Evolutionary conservation across 2,113 vertebrate genomes (phyloP).

Genomic region (Morone saxatilis): DNA sequence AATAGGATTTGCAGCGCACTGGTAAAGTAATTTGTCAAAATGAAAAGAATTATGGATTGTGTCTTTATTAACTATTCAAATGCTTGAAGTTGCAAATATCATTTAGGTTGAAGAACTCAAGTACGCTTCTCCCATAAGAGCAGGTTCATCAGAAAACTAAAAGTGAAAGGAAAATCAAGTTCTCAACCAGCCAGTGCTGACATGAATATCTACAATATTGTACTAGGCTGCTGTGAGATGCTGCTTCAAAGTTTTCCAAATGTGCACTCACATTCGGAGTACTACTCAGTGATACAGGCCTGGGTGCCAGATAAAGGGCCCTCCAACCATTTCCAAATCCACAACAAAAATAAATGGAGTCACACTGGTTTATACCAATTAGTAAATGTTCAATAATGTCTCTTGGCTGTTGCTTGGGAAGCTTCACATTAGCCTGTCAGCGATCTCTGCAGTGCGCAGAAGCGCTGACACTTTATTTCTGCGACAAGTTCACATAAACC

Average conservation of each 20-base stretch:
- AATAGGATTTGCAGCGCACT: constrained; percentile 42
- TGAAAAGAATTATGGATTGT: constrained; percentile 32
- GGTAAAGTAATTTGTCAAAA: constrained; percentile 45
- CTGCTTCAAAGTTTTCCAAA: neutral
- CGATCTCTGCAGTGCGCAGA: no score
- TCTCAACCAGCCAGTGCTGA: neutral
- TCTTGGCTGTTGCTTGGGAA: no score
- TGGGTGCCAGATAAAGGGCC: no score
- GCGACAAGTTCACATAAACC: no score
- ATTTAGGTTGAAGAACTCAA: neutral
- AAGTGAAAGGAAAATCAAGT: neutral
- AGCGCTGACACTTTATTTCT: no score
- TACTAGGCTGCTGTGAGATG: neutral
- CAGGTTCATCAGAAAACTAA: neutral
- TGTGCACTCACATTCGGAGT: neutral
- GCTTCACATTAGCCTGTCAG: no score
- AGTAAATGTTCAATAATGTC: no score
- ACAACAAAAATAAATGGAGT: no score
- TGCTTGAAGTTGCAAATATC: neutral
- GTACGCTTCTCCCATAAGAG: neutral
- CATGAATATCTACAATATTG: no score
- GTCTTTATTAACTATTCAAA: constrained; percentile 23
- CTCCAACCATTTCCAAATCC: no score
- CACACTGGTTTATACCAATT: no score
- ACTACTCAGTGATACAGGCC: neutral